Evolutionary conservation across 1,140 invertebrate species (phyloP).

Genomic region (Musca domestica): DNA sequence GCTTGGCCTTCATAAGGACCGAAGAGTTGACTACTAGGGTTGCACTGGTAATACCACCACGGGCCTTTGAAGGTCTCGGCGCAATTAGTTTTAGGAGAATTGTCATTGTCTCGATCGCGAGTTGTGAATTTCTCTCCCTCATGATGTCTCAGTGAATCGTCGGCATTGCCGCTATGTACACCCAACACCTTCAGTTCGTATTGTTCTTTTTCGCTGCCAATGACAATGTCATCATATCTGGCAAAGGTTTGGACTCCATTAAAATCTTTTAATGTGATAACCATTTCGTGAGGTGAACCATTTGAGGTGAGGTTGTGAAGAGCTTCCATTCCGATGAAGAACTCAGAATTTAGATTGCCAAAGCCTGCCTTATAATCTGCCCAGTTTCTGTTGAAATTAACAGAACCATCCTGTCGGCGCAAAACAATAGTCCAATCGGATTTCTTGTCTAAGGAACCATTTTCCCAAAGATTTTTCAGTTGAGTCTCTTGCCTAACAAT

Average conservation of each 20-base stretch:
- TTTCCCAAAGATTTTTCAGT: too few species aligned
- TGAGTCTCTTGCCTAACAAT: too few species aligned
- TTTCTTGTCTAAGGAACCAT: too few species aligned
- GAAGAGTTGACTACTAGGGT: too few species aligned
- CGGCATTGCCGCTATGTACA: neutral
- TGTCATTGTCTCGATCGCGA: neutral
- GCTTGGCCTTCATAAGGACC: too few species aligned
- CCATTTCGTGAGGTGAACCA: neutral
- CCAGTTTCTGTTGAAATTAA: neutral
- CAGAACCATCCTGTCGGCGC: neutral
- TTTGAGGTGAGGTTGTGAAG: neutral
- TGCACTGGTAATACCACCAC: too few species aligned
- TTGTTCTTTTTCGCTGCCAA: neutral
- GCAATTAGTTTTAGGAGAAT: neutral
- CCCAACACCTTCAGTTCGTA: neutral
- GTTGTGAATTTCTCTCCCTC: neutral
- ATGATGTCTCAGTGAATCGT: neutral
- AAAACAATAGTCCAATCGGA: neutral
- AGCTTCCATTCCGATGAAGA: neutral
- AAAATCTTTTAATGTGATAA: neutral
- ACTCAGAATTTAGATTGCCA: neutral
- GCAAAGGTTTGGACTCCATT: neutral
- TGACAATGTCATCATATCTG: neutral
- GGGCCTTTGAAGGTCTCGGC: too few species aligned
- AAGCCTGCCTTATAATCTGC: neutral